phyloP scores from a whole-genome alignment of 2,888 invertebrate genomes.

The Ophion ventricosus region DNA sequence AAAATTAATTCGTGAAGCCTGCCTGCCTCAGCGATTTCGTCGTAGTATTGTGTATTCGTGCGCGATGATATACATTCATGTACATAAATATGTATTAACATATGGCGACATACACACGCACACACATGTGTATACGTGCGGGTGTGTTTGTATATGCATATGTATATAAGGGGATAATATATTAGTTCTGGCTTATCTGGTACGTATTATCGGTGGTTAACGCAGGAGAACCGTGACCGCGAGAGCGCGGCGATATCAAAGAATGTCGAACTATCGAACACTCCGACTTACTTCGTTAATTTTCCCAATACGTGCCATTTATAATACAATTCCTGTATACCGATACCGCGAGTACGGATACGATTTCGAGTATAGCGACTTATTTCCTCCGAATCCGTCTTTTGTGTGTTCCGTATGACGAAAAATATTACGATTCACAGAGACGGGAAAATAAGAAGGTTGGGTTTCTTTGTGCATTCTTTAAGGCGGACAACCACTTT shows the following conservation, averaged over 20 bases:
- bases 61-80: slow-evolving; percentile 6
- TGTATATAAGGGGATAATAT: no score
- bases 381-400: no score
- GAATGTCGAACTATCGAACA: slow-evolving; percentile 49
- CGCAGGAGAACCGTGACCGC: slow-evolving; percentile 13
- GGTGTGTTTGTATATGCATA: no score
- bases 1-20: slow-evolving; percentile 47
- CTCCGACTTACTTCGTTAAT: slow-evolving; percentile 37
- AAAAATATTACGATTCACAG: no score
- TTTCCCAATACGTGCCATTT: slow-evolving; percentile 29
- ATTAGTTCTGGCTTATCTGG: no score
- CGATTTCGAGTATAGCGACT: no score
- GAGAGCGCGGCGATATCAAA: slow-evolving; percentile 36
- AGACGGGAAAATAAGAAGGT: no score
- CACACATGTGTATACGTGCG: not conserved
- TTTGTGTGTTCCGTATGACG: no score
- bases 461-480: no score
- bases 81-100: not conserved
- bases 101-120: not conserved
- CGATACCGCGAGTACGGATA: no score
- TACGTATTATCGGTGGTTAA: not conserved
- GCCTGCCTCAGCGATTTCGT: slow-evolving; percentile 5
- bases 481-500: no score
- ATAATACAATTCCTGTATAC: slow-evolving; percentile 13
- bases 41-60: slow-evolving; percentile 20